Percentiles rank a stretch among this genome's conserved stretches.
phyloP scores from a whole-genome alignment of 2,888 invertebrate species.

The Diloba caeruleocephala region DNA sequence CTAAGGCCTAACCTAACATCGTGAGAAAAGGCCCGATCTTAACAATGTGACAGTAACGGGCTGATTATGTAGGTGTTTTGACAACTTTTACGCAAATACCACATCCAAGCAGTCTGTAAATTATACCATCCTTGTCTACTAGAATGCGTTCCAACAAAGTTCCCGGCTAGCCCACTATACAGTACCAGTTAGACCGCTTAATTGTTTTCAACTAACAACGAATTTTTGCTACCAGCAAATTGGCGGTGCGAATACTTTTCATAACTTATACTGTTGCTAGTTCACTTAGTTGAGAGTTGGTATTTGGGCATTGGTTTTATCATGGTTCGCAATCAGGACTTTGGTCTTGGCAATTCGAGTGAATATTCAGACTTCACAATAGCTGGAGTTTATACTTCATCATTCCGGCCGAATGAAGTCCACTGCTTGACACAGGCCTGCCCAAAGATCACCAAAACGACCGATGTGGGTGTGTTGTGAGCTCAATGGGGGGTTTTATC shows the following conservation, averaged over 20 bases:
- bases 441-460: too few species aligned
- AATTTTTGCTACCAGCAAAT: constrained; percentile 57
- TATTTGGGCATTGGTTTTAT: constrained; percentile 34
- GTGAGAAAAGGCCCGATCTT: too few species aligned
- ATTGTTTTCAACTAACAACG: constrained; percentile 66
- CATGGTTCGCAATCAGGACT: constrained; percentile 7
- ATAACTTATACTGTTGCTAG: constrained; percentile 40
- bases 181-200: constrained; percentile 64
- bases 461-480: too few species aligned
- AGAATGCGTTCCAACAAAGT: constrained; percentile 62
- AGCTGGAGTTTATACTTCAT: not conserved
- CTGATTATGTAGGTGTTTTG: too few species aligned
- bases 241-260: constrained; percentile 44
- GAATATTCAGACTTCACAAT: constrained; percentile 11
- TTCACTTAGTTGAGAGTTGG: constrained; percentile 9
- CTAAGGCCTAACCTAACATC: too few species aligned
- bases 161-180: constrained; percentile 53
- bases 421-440: too few species aligned
- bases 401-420: too few species aligned
- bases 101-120: constrained; percentile 10
- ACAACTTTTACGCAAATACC: too few species aligned
- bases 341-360: constrained; percentile 1
- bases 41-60: too few species aligned
- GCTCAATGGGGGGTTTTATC: too few species aligned
- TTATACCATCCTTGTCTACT: constrained; percentile 25